Percentiles rank a stretch among this genome's conserved stretches.
These are phyloP conservation scores for Leucozona laternaria DNA, from an alignment of 2,888 invertebrate genomes.

Conservation along the genomic window DNA sequence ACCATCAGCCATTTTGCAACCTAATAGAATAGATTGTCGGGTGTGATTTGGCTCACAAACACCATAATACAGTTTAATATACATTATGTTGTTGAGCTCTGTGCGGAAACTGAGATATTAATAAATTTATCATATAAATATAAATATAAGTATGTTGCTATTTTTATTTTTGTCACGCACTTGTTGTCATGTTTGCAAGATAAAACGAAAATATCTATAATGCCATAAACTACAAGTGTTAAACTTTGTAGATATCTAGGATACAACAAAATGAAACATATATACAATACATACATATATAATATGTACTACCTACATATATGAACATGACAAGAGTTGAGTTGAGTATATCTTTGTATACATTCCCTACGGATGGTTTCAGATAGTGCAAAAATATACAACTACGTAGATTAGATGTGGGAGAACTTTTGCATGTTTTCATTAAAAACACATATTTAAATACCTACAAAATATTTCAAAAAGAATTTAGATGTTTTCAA, in stretches of 20 bases:
- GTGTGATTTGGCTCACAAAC: conserved; percentile 4
- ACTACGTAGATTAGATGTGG: not conserved
- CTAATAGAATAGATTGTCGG: not conserved
- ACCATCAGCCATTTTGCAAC: not conserved
- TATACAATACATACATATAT: not conserved
- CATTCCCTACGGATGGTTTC: not conserved
- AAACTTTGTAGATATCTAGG: not conserved
- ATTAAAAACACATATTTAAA: not conserved
- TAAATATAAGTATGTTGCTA: not conserved
- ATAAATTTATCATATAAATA: not conserved
- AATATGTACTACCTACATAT: not conserved
- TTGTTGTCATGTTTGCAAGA: not conserved
- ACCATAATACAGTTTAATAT: not conserved
- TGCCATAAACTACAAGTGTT: not conserved
- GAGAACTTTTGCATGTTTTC: not conserved
- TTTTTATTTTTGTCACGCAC: not conserved
- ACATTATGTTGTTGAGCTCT: not conserved
- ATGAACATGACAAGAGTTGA: no score
- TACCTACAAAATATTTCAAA: not conserved
- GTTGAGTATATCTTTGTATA: no score
- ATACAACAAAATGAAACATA: not conserved
- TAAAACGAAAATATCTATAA: not conserved
- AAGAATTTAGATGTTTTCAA: not conserved
- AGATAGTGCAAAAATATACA: not conserved
- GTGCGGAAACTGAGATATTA: not conserved